Evolutionary conservation across 2,113 vertebrate genomes (phyloP), one percentile per base, ranked within the genome.

Genomic region (Lepisosteus osseus): DNA sequence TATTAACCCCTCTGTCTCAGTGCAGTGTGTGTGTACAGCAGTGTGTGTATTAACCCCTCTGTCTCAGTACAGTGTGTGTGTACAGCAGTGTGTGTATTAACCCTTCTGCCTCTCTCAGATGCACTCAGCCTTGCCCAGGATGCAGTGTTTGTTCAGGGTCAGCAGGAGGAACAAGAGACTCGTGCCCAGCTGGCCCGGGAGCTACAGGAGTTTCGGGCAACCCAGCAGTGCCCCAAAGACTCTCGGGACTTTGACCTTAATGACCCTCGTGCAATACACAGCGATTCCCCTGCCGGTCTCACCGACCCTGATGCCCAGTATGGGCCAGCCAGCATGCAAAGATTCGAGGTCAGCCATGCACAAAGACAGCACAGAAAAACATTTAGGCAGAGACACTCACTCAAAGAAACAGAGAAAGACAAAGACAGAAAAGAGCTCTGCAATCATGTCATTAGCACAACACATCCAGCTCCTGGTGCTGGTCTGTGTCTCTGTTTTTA

Each of bases 241-340:
- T 86, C 82, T 14, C 65, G 42, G 7, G 84, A 91, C 78, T 89
- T 83, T 65, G 87, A 89, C 80, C 79, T 90, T 51, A 83, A 84
- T 43, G 74, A 68, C 79, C 83, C 73, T 75, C 78, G 84, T 81
- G 78, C 70, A 83, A 79, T 81, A 68, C 68, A 74, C 70, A 62
- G 42, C 42, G 29, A 65, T 42, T 13, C 43, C 11, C 12, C 9
- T 80, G 77, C 67, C 77, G 40, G 55, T 80, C 69, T 82, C 80
- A 5, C 45, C 0, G 69, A 67, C 9, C 15, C n/a, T 65, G 83
- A 83, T 72, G 43, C 54, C 3, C 67, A 85, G 43, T 78, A 90
- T 13, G 90, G 92, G n/a, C 87, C 87, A 67, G 82, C 91, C 54
- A 88, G 89, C 62, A 88, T 92, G 90, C 85, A 82, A 68, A 72